Evolutionary conservation across 2,797 vertebrate species (phyloP).

Genomic region (Eulemur rubriventer): DNA sequence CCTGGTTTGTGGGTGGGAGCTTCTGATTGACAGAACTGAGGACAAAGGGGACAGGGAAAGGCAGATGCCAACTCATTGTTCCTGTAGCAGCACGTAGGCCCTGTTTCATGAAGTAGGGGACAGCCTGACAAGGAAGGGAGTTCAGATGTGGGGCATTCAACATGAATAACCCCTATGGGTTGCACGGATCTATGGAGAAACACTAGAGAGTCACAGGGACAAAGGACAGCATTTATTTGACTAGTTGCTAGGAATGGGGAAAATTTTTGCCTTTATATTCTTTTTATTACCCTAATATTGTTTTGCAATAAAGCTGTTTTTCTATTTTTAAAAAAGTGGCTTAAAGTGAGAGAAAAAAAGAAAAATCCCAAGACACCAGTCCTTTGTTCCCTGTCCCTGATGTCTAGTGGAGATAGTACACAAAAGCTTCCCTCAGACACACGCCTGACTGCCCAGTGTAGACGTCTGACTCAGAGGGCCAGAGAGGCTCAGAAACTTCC

Average conservation of each 20-base stretch:
- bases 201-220: not conserved
- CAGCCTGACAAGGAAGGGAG: not conserved
- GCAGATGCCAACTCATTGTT: not conserved
- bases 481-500: not conserved
- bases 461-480: not conserved
- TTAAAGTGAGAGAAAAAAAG: not conserved
- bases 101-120: not conserved
- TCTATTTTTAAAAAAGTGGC: not conserved
- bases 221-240: not conserved
- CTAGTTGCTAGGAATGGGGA: not conserved
- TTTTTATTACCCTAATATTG: not conserved
- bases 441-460: rapidly evolving
- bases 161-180: not conserved
- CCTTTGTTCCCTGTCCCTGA: not conserved
- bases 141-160: rapidly evolving
- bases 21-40: not conserved
- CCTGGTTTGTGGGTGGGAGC: not conserved
- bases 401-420: rapidly evolving
- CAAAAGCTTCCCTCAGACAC: rapidly evolving
- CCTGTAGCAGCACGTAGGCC: not conserved
- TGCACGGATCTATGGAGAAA: not conserved
- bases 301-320: not conserved
- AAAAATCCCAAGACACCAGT: not conserved
- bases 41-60: not conserved
- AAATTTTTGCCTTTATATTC: not conserved